Conservation (phyloP, 2,113 vertebrate species). For the Bombycilla garrulus region DNA sequence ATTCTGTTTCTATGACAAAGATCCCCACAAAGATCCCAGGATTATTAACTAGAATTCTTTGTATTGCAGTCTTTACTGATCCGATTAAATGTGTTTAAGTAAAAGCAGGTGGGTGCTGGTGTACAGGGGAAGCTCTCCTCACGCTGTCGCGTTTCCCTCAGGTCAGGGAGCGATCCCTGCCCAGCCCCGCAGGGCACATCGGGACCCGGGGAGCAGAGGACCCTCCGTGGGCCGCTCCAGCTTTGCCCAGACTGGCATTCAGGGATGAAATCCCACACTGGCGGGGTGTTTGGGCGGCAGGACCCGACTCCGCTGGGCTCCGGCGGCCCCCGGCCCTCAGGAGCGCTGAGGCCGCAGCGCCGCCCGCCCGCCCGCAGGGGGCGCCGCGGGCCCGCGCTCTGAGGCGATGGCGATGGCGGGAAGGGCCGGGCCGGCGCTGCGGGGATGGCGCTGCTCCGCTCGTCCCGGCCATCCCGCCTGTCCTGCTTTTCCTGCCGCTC, state of each 20-base stretch:
- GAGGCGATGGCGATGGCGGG: neutral
- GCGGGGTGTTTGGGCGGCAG: no score
- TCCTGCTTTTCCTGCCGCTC: neutral
- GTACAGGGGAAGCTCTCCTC: fast-evolving
- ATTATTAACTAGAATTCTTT: no score
- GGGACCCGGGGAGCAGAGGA: neutral
- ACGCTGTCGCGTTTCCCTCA: no score
- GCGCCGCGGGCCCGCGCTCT: neutral
- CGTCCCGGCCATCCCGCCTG: neutral
- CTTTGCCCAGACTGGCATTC: neutral
- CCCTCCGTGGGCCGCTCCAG: fast-evolving
- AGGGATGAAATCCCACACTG: fast-evolving
- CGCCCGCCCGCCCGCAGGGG: neutral
- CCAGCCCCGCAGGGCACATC: neutral
- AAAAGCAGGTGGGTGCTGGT: neutral
- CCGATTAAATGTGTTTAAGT: no score
- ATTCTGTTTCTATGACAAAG: neutral
- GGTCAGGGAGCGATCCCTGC: no score
- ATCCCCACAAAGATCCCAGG: no score
- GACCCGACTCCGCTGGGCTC: no score
- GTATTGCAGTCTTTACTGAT: fast-evolving
- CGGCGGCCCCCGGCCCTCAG: neutral
- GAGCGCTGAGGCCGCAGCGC: neutral
- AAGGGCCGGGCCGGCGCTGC: neutral
- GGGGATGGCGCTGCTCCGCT: neutral